phyloP scores from a whole-genome alignment of 2,113 vertebrate genomes.

The Hemichromis elongatus region DNA sequence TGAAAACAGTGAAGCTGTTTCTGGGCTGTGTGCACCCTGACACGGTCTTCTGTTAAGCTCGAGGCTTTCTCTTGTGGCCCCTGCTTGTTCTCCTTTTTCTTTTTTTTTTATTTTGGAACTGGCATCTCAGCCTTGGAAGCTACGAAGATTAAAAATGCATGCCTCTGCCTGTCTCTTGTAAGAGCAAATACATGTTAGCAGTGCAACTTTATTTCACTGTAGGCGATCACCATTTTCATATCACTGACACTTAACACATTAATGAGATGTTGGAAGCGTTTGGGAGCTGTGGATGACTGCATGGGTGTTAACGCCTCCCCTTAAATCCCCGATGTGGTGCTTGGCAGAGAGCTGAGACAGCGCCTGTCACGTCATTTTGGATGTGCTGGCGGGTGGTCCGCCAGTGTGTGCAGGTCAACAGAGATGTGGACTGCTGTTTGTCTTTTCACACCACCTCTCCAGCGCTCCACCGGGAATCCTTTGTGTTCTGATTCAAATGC shows the following conservation, averaged over 20 bases:
- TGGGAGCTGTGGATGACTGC: conserved; percentile 18
- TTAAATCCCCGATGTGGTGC: conserved; percentile 23
- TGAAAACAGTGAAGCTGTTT: conserved; percentile 17
- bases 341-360: conserved; percentile 15
- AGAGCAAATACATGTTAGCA: conserved; percentile 37
- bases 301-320: conserved; percentile 17
- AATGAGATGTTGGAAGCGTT: conserved; percentile 39
- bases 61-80: conserved; percentile 36
- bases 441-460: neutral
- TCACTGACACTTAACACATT: conserved; percentile 44
- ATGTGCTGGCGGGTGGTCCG: conserved; percentile 45
- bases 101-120: conserved; percentile 11
- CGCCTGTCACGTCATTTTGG: conserved; percentile 22
- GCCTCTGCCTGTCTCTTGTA: conserved; percentile 45
- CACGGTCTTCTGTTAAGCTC: conserved; percentile 27
- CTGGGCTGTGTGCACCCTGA: conserved; percentile 36
- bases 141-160: conserved; percentile 33
- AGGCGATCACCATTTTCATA: conserved; percentile 50
- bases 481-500: neutral
- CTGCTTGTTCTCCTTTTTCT: conserved; percentile 30
- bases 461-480: neutral
- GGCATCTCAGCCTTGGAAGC: conserved; percentile 21
- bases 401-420: conserved; percentile 8
- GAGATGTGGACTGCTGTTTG: neutral
- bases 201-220: conserved; percentile 36